Percentiles rank a stretch among this genome's conserved stretches.
These are phyloP conservation scores for Lucilia cuprina DNA, from an alignment of 1,140 invertebrate genomes.

Conservation along the genomic window DNA sequence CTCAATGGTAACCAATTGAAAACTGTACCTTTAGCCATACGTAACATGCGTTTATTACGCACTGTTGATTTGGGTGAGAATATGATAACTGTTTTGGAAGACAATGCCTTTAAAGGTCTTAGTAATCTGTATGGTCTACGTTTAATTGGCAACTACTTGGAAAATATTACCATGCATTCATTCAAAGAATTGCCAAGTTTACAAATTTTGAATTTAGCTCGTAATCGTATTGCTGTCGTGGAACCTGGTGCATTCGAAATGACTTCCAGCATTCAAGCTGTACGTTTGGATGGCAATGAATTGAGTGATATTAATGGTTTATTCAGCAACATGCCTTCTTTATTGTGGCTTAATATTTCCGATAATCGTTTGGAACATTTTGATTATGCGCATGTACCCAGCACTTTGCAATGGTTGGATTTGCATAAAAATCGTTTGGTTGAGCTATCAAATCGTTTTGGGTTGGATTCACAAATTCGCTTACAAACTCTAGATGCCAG, in stretches of 20 bases:
- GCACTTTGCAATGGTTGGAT: conserved; percentile 85
- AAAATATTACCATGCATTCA: conserved; percentile 81
- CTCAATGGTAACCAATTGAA: conserved; percentile 83
- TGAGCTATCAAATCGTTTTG: conserved; percentile 80
- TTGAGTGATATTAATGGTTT: conserved; percentile 84
- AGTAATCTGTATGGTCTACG: conserved; percentile 80
- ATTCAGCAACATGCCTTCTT: conserved; percentile 80
- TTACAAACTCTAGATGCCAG: conserved; percentile 82
- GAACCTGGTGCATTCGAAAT: conserved; percentile 84
- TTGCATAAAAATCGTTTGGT: conserved; percentile 87
- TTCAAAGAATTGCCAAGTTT: conserved; percentile 83
- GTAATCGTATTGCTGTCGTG: conserved; percentile 81
- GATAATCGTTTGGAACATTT: conserved; percentile 90
- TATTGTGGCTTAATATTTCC: conserved; percentile 90
- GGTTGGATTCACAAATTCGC: conserved; percentile 71
- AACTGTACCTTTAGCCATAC: conserved; percentile 78
- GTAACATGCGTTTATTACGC: conserved; percentile 75
- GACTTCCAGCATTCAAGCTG: conserved; percentile 81
- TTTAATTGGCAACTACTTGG: conserved; percentile 86
- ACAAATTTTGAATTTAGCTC: conserved; percentile 87
- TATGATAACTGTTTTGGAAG: conserved; percentile 76
- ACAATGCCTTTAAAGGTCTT: conserved; percentile 82
- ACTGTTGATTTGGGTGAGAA: conserved; percentile 88
- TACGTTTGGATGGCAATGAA: conserved; percentile 85
- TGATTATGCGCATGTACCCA: conserved; percentile 86